These are phyloP conservation scores for Hylia prasina DNA, from an alignment of 2,113 vertebrate species.

Conservation along the genomic window DNA sequence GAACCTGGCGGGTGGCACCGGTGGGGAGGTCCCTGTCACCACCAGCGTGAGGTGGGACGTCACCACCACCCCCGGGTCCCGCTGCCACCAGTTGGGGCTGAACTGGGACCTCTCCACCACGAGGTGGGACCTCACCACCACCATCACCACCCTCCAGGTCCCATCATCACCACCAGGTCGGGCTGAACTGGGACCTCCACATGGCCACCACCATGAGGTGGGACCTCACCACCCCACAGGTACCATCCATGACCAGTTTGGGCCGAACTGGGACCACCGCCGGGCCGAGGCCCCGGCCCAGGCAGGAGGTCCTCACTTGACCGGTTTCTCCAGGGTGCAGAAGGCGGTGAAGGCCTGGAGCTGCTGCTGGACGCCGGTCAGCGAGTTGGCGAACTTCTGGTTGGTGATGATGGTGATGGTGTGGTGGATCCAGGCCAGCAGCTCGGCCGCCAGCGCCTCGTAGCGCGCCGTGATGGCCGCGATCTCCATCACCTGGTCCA, in stretches of 20 bases:
- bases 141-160: no score
- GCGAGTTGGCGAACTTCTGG: constrained; percentile 95
- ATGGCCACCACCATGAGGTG: no score
- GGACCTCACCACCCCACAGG: no score
- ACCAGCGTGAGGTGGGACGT: no score
- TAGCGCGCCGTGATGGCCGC: constrained; percentile 84
- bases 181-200: no score
- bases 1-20: constrained; percentile 73
- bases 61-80: no score
- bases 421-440: constrained; percentile 91
- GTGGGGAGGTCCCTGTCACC: not conserved
- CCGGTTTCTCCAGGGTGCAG: constrained; percentile 92
- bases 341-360: constrained; percentile 94
- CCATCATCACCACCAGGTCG: no score
- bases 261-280: no score
- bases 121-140: not conserved
- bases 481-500: constrained; percentile 89
- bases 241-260: no score
- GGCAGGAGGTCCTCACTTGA: constrained; percentile 77
- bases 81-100: accelerated
- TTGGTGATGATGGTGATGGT: constrained; percentile 87
- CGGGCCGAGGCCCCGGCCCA: not conserved
- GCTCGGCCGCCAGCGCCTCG: constrained; percentile 82
- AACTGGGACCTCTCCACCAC: not conserved
- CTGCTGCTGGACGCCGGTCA: constrained; percentile 92